phyloP scores from a whole-genome alignment of 1,140 invertebrate genomes.

The Tribolium castaneum region DNA sequence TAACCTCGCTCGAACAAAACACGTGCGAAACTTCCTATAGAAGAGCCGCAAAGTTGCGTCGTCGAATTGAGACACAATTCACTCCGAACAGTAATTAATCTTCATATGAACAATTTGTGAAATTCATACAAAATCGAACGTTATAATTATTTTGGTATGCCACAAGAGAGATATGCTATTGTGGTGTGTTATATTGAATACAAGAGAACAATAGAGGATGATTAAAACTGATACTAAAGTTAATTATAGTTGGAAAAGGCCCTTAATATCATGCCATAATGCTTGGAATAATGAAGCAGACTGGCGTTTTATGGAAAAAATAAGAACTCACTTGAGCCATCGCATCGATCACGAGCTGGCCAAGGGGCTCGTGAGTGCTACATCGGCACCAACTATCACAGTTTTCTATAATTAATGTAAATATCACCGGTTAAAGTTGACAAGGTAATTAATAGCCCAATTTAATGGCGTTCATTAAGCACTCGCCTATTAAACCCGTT shows the following conservation, averaged over 20 bases:
- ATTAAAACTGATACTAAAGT: conserved; percentile 36
- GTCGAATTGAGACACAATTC: conserved; percentile 20
- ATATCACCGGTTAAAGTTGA: conserved; percentile 32
- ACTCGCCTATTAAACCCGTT: conserved; percentile 26
- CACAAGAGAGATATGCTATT: conserved; percentile 32
- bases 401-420: conserved; percentile 11
- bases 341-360: background rate
- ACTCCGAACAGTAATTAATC: conserved; percentile 28
- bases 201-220: conserved; percentile 28
- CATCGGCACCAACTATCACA: background rate
- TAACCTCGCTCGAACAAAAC: conserved; percentile 8
- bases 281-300: conserved; percentile 4
- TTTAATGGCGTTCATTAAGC: conserved; percentile 32
- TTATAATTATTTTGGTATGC: conserved; percentile 32
- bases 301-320: background rate
- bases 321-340: background rate
- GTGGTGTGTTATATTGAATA: conserved; percentile 33
- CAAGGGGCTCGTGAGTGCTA: background rate
- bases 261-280: conserved; percentile 25
- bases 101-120: conserved; percentile 36
- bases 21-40: background rate
- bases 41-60: conserved; percentile 15
- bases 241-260: conserved; percentile 34
- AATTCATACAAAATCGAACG: conserved; percentile 32
- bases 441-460: conserved; percentile 30